Base-by-base conservation (phyloP, 2,888 invertebrate genomes). In the Nowickia ferox region DNA sequence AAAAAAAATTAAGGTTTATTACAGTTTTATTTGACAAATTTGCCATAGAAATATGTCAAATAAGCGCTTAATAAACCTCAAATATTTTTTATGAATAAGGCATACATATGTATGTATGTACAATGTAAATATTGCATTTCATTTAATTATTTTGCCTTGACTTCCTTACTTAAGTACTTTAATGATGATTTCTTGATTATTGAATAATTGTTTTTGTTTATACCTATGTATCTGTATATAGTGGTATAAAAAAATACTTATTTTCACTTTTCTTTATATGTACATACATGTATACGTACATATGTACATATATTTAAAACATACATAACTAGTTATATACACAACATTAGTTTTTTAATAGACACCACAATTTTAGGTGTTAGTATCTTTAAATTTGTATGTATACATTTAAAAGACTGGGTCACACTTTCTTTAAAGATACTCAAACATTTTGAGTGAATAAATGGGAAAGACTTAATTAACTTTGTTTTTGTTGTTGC, bases 211-310 rank as follows among this genome's bases (percentile, higher is more conserved):
- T 46, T 72, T 30, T 57, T 78, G 13, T 72, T 71, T 86, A 79
- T 77, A n/a, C n/a, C n/a, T n/a, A n/a, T n/a, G n/a, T n/a, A 57
- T 81, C 72, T 80, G 84, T 69, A 80, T 84, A 87, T 81, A 81
- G 66, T 78, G 81, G 81, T 81, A 84, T 84, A 81, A 87, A 84
- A 84, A 87, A 87, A 84, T 84, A 87, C 77, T 82, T 72, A 69
- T 68, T 61, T 71, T 59, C n/a, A 57, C 3, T 46, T 53, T 57
- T 68, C 42, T 38, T 55, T 72, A 46, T 30, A 17, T 44, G n/a
- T 44, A 19, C 44, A 8, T 30, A 9, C 65, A n/a, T 69, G 46
- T 13, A 55, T 78, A 57, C 30, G 4, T 55, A 55, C 19, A 11
- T 2, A 17, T 11, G 17, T 57, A 15, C 30, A 42, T 55, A 42